Conservation (phyloP, 2,888 invertebrate genomes). For the Therioaphis trifolii region DNA sequence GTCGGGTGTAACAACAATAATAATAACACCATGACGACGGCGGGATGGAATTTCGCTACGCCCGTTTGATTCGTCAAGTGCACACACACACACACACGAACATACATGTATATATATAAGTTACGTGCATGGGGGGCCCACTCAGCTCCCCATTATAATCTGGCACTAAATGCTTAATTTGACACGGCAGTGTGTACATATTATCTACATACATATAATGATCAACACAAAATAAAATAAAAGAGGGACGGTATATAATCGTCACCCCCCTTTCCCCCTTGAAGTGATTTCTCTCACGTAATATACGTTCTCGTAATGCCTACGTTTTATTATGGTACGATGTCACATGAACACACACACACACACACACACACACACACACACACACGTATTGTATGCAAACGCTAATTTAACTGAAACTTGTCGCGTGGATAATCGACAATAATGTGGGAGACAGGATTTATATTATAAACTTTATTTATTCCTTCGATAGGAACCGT, state of each 20-base stretch:
- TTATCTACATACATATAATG: background rate
- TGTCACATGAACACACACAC: no score
- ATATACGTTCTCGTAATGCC: background rate
- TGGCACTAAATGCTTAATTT: background rate
- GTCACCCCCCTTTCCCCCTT: background rate
- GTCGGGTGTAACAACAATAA: no score
- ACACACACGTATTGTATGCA: no score
- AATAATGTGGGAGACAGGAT: no score
- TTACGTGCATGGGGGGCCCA: background rate
- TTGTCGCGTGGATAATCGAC: background rate
- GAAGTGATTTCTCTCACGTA: background rate
- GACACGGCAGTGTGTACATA: background rate
- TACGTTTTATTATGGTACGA: background rate
- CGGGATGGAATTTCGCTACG: background rate
- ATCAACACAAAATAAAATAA: background rate
- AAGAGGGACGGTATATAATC: no score
- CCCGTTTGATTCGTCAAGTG: background rate
- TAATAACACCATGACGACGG: background rate
- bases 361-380: no score
- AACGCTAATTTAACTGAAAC: background rate
- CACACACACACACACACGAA: background rate
- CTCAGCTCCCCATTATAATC: conserved; percentile 1
- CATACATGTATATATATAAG: no score
- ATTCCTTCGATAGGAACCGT: no score
- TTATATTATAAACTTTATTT: no score